phyloP scores from a whole-genome alignment of 1,140 invertebrate species.

The Aradophagus sp. region DNA sequence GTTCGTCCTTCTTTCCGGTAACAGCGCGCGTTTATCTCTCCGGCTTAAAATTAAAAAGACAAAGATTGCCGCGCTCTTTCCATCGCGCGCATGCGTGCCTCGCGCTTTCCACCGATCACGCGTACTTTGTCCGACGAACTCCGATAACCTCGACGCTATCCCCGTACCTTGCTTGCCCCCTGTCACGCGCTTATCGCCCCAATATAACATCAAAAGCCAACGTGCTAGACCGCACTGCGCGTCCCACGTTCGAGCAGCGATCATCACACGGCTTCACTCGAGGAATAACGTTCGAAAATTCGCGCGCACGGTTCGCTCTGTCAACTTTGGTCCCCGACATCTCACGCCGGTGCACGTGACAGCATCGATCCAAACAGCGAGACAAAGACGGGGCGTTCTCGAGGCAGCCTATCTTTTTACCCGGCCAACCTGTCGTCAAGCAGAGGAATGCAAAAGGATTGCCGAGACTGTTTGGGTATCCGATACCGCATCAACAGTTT shows the following conservation, averaged over 20 bases:
- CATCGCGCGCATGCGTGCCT: too few species aligned
- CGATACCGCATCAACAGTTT: constrained; percentile 87
- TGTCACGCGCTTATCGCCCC: constrained; percentile 17
- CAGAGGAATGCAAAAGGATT: constrained; percentile 87
- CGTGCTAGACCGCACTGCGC: background rate
- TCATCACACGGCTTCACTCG: too few species aligned
- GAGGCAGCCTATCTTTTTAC: constrained; percentile 32
- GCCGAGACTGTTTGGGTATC: constrained; percentile 88
- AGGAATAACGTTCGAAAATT: too few species aligned
- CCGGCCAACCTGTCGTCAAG: constrained; percentile 77
- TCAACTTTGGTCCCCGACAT: background rate
- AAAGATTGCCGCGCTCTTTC: too few species aligned
- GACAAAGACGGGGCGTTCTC: too few species aligned
- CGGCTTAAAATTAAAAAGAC: too few species aligned
- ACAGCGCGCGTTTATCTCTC: too few species aligned
- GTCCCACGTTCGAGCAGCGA: background rate
- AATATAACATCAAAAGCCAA: constrained; percentile 49
- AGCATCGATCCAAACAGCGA: too few species aligned
- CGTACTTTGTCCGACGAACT: constrained; percentile 69
- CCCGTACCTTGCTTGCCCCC: constrained; percentile 27
- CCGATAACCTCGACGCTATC: constrained; percentile 66
- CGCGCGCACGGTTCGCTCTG: too few species aligned
- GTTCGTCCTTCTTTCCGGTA: too few species aligned
- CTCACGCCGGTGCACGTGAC: background rate
- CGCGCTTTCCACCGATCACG: too few species aligned